phyloP scores from a whole-genome alignment of 2,113 vertebrate genomes.

The Cacatua alba region DNA sequence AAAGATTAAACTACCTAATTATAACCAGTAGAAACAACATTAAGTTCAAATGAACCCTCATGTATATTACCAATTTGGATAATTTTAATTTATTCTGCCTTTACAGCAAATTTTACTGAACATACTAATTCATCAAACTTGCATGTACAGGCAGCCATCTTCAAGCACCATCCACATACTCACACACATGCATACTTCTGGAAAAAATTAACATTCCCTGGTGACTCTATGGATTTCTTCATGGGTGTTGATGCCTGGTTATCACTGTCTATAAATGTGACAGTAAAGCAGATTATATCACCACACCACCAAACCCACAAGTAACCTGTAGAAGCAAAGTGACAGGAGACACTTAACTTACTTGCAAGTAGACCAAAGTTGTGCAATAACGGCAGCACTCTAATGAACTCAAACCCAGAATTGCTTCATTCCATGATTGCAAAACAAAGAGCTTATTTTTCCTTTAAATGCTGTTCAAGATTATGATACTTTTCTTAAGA shows the following conservation, averaged over 20 bases:
- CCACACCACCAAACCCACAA: slow-evolving; percentile 42
- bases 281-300: slow-evolving; percentile 44
- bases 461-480: slow-evolving; percentile 1
- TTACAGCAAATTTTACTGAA: not conserved
- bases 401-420: slow-evolving; percentile 31
- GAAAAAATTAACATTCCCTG: slow-evolving; percentile 12
- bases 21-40: not conserved
- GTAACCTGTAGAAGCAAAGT: not conserved
- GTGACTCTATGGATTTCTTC: slow-evolving; percentile 22
- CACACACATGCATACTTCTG: not conserved
- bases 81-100: not conserved
- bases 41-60: not conserved
- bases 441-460: slow-evolving; percentile 32
- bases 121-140: not conserved
- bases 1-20: not conserved
- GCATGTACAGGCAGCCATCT: not conserved
- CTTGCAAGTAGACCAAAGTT: slow-evolving; percentile 27
- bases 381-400: slow-evolving; percentile 31
- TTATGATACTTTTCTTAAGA: slow-evolving; percentile 22
- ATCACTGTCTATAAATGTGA: slow-evolving; percentile 40
- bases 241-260: slow-evolving; percentile 20
- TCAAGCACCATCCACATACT: not conserved
- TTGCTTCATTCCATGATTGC: slow-evolving; percentile 62
- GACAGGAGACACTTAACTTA: slow-evolving; percentile 12
- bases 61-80: not conserved